A percentile compares a stretch with the other conserved stretches of the same genome.
phyloP scores from a whole-genome alignment of 2,888 invertebrate species.

The Serrognathus titanus region DNA sequence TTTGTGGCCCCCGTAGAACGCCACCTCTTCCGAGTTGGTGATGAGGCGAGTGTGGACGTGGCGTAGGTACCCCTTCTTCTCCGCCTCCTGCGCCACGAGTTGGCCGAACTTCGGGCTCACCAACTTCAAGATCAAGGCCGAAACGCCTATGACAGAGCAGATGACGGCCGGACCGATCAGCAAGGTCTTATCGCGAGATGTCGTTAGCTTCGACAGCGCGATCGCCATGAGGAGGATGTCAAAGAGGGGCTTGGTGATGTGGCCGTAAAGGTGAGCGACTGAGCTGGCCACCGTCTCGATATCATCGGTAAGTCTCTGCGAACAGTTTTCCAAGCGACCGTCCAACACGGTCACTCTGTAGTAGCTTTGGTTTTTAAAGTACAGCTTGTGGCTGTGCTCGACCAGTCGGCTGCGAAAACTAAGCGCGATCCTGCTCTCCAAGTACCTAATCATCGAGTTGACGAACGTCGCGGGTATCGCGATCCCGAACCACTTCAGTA shows the following conservation, averaged over 20 bases:
- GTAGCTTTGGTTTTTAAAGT: constrained; percentile 93
- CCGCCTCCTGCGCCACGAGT: constrained; percentile 93
- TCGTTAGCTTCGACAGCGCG: constrained; percentile 82
- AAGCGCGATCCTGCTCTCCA: constrained; percentile 88
- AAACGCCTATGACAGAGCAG: constrained; percentile 74
- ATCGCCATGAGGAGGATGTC: constrained; percentile 89
- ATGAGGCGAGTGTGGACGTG: constrained; percentile 94
- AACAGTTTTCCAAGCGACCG: constrained; percentile 91
- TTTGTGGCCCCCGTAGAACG: constrained; percentile 96
- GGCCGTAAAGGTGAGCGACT: constrained; percentile 93
- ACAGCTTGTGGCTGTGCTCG: constrained; percentile 87
- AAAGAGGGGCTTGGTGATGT: constrained; percentile 94
- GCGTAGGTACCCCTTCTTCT: constrained; percentile 85
- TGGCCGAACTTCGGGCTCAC: constrained; percentile 92
- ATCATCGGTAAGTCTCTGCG: constrained; percentile 96
- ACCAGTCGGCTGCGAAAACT: constrained; percentile 89
- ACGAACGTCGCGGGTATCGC: constrained; percentile 97
- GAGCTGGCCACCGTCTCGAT: constrained; percentile 88
- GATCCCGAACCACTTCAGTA: constrained; percentile 90
- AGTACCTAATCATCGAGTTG: constrained; percentile 93
- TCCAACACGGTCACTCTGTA: constrained; percentile 77
- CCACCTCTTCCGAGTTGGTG: constrained; percentile 96
- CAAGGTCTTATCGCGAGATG: constrained; percentile 73
- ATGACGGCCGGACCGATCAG: constrained; percentile 74
- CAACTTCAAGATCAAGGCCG: constrained; percentile 77